Evolutionary conservation across 2,888 invertebrate genomes (phyloP), one percentile per base, ranked within the genome.

Genomic region (Heliconius sara): DNA sequence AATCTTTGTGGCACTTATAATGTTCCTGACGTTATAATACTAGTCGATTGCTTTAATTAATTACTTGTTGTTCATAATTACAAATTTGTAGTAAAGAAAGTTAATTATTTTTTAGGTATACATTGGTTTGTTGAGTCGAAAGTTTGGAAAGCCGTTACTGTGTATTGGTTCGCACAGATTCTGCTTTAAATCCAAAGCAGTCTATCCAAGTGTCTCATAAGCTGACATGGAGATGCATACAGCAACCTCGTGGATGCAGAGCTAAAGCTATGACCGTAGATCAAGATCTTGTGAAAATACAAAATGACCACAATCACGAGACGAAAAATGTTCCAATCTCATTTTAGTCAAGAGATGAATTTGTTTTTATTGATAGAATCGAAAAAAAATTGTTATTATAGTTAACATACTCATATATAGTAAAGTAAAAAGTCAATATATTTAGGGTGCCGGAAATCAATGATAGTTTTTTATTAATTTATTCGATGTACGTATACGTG

Each of bases 161-260:
- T 75, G 84, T 34, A 80, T 84, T 22, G 85, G 85, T 3, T 47
- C 76, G 25, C 82, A 85, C 71, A 79, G 83, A 13, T 86, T 84
- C 71, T 84, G 84, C 39, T 79, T 79, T 78, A n/a, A 77, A 83
- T 4, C 70, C 79, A 7, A 73, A 25, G 3, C 75, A 75, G 16
- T 75, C 75, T 13, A 19, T 27, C n/a, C 65, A 75, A 47, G 75
- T 25, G 3, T 63, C 16, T 22, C 22, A 47, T 66, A 75, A 66
- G 30, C n/a, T 75, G 34, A 73, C 60, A 6, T 86, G 89, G 86
- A 83, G 88, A 0, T 89, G 89, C 66, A 78, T 80, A 27, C 78
- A 82, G 16, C 87, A 89, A 83, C 83, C 86, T 43, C 83, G 85
- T 0, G 88, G 89, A 10, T 90, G 90, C 70, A 80, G 83, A 16